Evolutionary conservation across 2,888 invertebrate species (phyloP), one percentile per base, ranked within the genome.

Genomic region (Dichetophora obliterata): DNA sequence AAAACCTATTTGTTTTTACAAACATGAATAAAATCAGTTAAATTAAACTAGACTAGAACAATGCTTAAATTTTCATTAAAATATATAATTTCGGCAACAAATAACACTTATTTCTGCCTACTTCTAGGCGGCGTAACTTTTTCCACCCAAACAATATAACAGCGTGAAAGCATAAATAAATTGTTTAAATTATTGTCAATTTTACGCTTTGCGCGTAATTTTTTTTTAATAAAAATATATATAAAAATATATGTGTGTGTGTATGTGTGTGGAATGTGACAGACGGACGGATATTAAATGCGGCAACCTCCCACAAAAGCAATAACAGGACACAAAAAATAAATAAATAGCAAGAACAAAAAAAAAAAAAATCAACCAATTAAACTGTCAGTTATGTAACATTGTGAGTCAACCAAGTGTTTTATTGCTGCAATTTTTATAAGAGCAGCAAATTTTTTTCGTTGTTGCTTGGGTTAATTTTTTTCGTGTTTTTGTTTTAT

Each of bases 311-410:
- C 34, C 19, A 54, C 70, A 72, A 72, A 59, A 27, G 19, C 22
- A 48, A 61, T 22, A 8, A 24, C 59, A 37, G 19, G 8, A 37
- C 59, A 72, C 43, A n/a, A 34, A 59, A 72, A 61, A 72, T n/a
- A n/a, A n/a, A n/a, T n/a, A n/a, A n/a, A n/a, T n/a, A n/a, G n/a
- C n/a, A n/a, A 69, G 34, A 24, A 27, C 69, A 52, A 70, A 24
- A 31, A 43, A 43, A 43, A 19, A 70, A 84, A 85, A 86, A 85
- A 83, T 84, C 82, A 84, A 86, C 85, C 85, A 86, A 86, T 86
- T 86, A 86, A 86, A 86, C 86, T 86, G 86, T 86, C 86, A 85
- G 85, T 84, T 84, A 82, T 86, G 84, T 68, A 71, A 66, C 65
- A 73, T 83, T 82, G 83, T 78, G 81, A 85, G 82, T 84, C 86